Percentiles rank a stretch among this genome's conserved stretches.
Evolutionary conservation across 1,140 invertebrate genomes (phyloP).

Genomic region (Sitobion miscanthi): DNA sequence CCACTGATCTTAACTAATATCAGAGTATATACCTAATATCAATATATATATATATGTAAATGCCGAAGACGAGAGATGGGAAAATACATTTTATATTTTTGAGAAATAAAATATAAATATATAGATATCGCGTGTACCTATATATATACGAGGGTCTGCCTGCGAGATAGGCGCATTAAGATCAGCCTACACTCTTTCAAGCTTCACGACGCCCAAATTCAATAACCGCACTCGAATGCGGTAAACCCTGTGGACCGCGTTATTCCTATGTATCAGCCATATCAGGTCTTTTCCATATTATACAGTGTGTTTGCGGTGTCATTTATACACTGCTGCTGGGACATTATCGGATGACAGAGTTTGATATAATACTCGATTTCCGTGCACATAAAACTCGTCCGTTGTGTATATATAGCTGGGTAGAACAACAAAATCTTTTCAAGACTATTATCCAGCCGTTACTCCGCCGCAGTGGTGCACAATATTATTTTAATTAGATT

Average conservation of each 20-base stretch:
- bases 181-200: conserved; percentile 37
- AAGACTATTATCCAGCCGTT: not conserved
- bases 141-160: not conserved
- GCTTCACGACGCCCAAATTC: conserved; percentile 35
- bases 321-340: not conserved
- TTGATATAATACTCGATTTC: conserved; percentile 27
- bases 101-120: not conserved
- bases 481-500: not conserved
- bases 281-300: not conserved
- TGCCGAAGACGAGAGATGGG: not conserved
- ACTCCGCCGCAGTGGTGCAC: not conserved
- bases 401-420: not conserved
- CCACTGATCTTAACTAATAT: not conserved
- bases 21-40: not conserved
- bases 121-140: not conserved
- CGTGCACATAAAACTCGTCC: too few species aligned
- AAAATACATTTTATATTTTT: not conserved
- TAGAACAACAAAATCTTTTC: not conserved
- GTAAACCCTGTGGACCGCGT: not conserved
- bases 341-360: not conserved
- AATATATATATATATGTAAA: not conserved
- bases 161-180: not conserved
- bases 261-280: not conserved
- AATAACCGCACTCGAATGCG: conserved; percentile 44
- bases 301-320: not conserved